phyloP scores from a whole-genome alignment of 1,140 invertebrate genomes.

The Temnothorax curvispinosus region DNA sequence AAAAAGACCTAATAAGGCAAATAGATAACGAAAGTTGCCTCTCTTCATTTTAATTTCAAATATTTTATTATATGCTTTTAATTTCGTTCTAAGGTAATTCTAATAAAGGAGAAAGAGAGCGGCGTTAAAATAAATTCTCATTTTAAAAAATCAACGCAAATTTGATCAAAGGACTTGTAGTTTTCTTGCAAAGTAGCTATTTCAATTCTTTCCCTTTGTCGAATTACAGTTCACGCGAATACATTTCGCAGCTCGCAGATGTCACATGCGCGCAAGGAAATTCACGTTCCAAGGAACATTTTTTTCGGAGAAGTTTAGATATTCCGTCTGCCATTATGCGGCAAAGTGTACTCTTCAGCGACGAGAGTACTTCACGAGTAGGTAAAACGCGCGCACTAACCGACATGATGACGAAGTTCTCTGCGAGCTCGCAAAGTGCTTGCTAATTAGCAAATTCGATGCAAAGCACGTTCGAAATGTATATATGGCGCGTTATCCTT shows the following conservation, averaged over 20 bases:
- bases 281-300: constrained; percentile 14
- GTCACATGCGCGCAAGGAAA: not conserved
- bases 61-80: not conserved
- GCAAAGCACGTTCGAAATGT: constrained; percentile 60
- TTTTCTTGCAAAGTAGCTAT: not conserved
- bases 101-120: not conserved
- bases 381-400: constrained; percentile 3
- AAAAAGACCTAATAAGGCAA: not conserved
- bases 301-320: constrained; percentile 40
- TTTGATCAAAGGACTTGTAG: not conserved
- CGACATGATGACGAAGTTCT: constrained; percentile 32
- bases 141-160: not conserved
- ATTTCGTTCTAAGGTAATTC: not conserved
- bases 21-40: not conserved
- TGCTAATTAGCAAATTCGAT: constrained; percentile 61
- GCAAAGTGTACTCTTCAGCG: constrained; percentile 26
- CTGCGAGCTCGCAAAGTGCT: constrained; percentile 47
- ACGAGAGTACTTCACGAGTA: constrained; percentile 1
- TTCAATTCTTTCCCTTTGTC: constrained; percentile 7
- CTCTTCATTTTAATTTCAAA: not conserved
- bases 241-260: not conserved
- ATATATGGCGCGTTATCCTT: constrained; percentile 44
- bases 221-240: not conserved
- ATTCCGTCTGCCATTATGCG: constrained; percentile 33
- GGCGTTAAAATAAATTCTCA: not conserved